Conservation (phyloP, 2,888 invertebrate species). For the Rhopalosiphum nymphaeae region DNA sequence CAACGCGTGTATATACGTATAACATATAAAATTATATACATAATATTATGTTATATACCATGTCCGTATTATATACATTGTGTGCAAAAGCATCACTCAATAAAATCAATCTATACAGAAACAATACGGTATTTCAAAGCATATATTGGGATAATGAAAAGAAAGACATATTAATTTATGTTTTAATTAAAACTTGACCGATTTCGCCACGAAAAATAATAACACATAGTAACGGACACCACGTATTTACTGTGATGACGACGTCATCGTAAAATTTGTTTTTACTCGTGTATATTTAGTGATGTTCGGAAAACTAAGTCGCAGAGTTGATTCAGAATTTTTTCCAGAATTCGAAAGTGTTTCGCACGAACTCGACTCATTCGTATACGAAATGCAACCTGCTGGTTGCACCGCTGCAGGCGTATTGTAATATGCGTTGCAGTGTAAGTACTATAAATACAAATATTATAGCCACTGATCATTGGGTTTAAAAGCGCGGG, state of each 20-base stretch:
- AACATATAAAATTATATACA: background rate
- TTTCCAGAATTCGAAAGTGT: conserved; percentile 1
- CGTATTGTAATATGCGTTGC: background rate
- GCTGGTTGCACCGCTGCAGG: background rate
- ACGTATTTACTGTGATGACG: background rate
- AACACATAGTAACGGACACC: background rate
- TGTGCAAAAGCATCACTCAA: background rate
- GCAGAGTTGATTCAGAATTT: background rate
- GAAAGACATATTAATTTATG: background rate
- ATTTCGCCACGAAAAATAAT: background rate
- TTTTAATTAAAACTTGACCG: background rate
- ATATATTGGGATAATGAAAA: background rate
- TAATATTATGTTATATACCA: background rate
- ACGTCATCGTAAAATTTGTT: background rate
- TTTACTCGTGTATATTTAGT: background rate
- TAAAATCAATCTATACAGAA: background rate
- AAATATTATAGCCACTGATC: background rate
- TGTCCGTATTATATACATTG: background rate
- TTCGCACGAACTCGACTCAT: background rate
- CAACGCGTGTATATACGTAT: background rate
- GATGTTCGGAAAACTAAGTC: background rate
- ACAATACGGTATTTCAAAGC: conserved; percentile 2
- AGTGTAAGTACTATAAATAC: background rate
- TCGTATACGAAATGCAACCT: background rate
- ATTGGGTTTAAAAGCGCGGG: background rate